Conservation (phyloP, 2,113 vertebrate genomes). For the Cavia porcellus region DNA sequence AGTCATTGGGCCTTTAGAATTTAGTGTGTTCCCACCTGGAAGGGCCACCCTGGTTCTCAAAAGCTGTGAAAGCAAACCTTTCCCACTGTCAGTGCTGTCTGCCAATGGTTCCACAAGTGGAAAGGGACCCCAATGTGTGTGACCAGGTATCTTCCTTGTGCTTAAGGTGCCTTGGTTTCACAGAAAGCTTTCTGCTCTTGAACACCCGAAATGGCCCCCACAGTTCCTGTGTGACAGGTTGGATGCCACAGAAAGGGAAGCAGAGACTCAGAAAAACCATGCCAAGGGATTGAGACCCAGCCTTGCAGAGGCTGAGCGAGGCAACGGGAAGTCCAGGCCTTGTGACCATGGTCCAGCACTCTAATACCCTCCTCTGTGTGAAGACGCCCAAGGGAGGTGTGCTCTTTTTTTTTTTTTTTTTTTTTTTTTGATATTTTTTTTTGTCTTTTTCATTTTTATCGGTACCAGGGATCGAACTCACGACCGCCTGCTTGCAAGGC, state of each 20-base stretch:
- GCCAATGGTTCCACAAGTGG: background rate
- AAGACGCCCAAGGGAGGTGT: background rate
- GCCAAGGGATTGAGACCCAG: background rate
- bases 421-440: too few relatives aligned
- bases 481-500: too few relatives aligned
- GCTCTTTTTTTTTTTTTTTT: too few relatives aligned
- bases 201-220: rapidly evolving
- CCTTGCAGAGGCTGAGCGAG: background rate
- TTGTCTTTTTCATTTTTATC: too few relatives aligned
- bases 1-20: background rate
- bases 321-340: background rate
- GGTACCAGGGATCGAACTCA: too few relatives aligned
- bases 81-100: background rate
- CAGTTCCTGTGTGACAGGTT: background rate
- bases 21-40: background rate
- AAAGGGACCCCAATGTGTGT: background rate
- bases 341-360: background rate
- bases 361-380: background rate
- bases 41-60: background rate
- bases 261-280: background rate
- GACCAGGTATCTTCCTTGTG: background rate
- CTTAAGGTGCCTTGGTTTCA: background rate
- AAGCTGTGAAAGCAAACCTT: background rate
- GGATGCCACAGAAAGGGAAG: background rate
- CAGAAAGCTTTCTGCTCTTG: background rate